These are phyloP conservation scores for Dolichoris vasculosae DNA, from an alignment of 1,140 invertebrate genomes.

Conservation along the genomic window DNA sequence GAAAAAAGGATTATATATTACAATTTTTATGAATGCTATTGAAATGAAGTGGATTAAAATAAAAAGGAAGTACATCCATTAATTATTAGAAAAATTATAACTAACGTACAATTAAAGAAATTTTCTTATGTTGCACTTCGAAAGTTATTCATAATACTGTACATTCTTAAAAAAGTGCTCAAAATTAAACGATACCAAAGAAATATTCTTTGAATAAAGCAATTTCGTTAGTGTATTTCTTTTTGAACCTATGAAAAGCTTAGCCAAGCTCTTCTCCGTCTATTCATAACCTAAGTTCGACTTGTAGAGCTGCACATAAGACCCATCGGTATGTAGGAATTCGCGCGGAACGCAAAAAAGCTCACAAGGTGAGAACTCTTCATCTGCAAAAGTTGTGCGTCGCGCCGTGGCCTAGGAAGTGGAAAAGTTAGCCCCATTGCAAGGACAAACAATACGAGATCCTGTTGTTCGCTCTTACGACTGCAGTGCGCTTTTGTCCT, in stretches of 20 bases:
- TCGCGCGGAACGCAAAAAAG: background rate
- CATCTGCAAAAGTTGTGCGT: slow-evolving; percentile 8
- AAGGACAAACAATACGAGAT: slow-evolving; percentile 20
- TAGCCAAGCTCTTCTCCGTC: background rate
- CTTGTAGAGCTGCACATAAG: background rate
- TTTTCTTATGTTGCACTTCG: background rate
- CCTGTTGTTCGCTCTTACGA: background rate
- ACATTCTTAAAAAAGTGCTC: background rate
- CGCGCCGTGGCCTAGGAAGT: background rate
- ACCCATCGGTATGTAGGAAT: background rate
- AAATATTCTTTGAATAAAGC: slow-evolving; percentile 21
- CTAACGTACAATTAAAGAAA: background rate
- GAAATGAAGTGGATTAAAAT: too few relatives aligned
- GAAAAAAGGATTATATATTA: too few relatives aligned
- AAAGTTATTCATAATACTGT: background rate
- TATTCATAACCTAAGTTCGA: background rate
- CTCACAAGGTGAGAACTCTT: background rate
- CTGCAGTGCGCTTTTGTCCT: slow-evolving; percentile 7
- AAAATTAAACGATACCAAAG: background rate
- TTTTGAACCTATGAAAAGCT: background rate
- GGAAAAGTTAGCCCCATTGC: background rate
- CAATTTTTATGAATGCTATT: too few relatives aligned
- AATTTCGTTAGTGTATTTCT: background rate
- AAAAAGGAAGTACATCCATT: background rate
- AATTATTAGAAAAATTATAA: background rate